phyloP scores from a whole-genome alignment of 2,797 vertebrate genomes.

The Syngnathus acus region DNA sequence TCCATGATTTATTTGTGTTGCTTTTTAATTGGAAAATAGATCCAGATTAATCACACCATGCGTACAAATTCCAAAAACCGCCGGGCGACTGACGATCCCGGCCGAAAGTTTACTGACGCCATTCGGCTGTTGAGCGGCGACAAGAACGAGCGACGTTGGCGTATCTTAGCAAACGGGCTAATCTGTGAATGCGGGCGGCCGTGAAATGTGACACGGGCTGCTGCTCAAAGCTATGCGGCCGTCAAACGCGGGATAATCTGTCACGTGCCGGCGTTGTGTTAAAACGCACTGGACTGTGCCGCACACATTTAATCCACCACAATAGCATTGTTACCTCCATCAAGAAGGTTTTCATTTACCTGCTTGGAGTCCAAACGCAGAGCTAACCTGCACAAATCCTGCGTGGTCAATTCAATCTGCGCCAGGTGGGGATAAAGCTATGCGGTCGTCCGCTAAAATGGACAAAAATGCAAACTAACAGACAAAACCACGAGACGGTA shows the following conservation, averaged over 20 bases:
- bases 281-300: neutral
- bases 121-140: neutral
- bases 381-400: neutral
- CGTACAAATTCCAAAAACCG: no score
- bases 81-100: neutral
- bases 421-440: neutral
- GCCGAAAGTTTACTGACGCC: neutral
- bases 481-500: no score
- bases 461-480: neutral
- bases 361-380: neutral
- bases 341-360: neutral
- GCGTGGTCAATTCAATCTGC: neutral
- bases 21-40: no score
- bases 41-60: no score
- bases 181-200: neutral
- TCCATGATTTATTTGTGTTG: no score
- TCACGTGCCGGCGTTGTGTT: neutral
- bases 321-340: no score
- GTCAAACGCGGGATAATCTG: neutral
- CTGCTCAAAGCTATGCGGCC: neutral
- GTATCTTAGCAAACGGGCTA: neutral
- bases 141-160: neutral
- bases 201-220: slow-evolving; percentile 4
- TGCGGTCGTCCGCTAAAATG: neutral
- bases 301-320: neutral